Conservation (phyloP, 2,888 invertebrate genomes). For the Agrypnus murinus region DNA sequence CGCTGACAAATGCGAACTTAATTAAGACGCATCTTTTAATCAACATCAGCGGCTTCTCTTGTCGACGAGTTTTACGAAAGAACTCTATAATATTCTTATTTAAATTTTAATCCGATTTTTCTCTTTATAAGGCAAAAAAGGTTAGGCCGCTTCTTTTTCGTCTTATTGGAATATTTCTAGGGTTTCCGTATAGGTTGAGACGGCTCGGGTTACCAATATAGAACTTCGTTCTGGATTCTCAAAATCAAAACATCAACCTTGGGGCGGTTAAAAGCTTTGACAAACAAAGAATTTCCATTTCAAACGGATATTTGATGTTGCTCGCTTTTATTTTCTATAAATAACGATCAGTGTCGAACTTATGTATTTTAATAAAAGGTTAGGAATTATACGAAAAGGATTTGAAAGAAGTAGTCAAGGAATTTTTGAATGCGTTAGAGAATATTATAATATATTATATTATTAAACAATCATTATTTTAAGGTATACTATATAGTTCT, state of each 20-base stretch:
- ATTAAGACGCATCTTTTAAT: conserved; percentile 38
- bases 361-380: conserved; percentile 1
- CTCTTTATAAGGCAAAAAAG: background rate
- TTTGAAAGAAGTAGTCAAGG: no score
- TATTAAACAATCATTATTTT: no score
- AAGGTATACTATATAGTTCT: no score
- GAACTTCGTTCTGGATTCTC: background rate
- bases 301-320: conserved; percentile 8
- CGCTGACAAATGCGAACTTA: conserved; percentile 35
- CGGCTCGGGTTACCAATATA: background rate
- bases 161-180: conserved; percentile 13
- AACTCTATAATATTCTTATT: conserved; percentile 20
- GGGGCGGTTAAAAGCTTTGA: conserved; percentile 1
- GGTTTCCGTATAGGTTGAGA: background rate
- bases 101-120: conserved; percentile 27
- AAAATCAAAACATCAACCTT: conserved; percentile 17
- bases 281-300: conserved; percentile 16
- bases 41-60: conserved; percentile 14
- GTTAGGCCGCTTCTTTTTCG: background rate
- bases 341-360: background rate
- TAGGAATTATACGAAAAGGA: no score
- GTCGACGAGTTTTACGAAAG: background rate
- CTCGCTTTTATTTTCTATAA: background rate
- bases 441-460: no score
- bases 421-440: no score